phyloP scores from a whole-genome alignment of 2,113 vertebrate species.

The Strix aluco region DNA sequence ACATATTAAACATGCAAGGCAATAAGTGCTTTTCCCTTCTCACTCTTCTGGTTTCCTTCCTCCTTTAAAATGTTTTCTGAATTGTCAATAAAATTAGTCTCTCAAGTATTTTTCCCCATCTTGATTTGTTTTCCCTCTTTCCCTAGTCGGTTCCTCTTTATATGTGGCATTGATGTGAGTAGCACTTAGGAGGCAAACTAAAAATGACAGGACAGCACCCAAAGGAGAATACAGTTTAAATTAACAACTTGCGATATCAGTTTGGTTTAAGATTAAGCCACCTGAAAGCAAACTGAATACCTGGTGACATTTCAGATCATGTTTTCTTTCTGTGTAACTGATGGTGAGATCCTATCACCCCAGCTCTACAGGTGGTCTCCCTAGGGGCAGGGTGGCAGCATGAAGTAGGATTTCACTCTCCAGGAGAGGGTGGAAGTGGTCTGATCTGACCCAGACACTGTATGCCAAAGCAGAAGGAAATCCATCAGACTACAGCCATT shows the following conservation, averaged over 20 bases:
- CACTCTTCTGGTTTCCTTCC: constrained; percentile 4
- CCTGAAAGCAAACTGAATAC: neutral
- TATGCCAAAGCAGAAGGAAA: neutral
- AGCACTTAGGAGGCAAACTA: constrained; percentile 4
- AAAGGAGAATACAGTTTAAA: constrained; percentile 46
- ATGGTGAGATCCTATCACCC: neutral
- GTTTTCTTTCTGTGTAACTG: neutral
- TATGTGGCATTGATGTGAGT: neutral
- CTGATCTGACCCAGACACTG: neutral
- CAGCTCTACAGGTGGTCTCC: neutral
- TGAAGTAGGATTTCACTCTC: neutral
- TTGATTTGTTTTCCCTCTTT: constrained; percentile 15
- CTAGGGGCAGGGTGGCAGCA: neutral
- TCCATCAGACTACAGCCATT: fast-evolving
- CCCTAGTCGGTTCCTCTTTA: neutral
- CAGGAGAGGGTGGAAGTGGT: neutral
- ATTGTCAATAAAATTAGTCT: constrained; percentile 21
- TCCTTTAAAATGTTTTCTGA: neutral
- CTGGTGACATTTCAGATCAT: neutral
- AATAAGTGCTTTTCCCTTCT: constrained; percentile 33
- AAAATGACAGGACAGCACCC: constrained; percentile 30
- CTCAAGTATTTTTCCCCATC: constrained; percentile 4
- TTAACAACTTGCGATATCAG: constrained; percentile 14
- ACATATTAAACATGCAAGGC: neutral
- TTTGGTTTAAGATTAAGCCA: neutral